phyloP scores from a whole-genome alignment of 2,113 vertebrate species.

The Aplodontia rufa region DNA sequence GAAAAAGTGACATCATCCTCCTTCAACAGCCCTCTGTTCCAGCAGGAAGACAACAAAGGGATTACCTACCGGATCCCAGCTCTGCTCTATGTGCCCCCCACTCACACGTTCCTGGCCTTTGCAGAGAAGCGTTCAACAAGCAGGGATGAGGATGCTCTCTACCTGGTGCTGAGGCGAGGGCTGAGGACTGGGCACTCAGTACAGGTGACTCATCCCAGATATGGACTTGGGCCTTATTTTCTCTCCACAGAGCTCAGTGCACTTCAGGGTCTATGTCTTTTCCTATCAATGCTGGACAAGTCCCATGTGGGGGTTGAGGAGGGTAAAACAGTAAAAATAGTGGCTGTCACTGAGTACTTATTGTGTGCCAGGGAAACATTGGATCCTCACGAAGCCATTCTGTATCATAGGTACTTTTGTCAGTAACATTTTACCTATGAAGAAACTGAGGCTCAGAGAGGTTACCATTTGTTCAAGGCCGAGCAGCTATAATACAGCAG shows the following conservation, averaged over 20 bases:
- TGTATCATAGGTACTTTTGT: neutral
- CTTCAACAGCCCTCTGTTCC: conserved; percentile 84
- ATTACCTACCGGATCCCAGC: conserved; percentile 93
- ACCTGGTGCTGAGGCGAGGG: conserved; percentile 91
- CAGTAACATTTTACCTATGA: neutral
- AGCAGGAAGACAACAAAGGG: conserved; percentile 78
- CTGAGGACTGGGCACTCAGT: conserved; percentile 79
- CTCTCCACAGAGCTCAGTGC: neutral
- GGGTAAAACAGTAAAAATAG: neutral
- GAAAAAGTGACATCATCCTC: neutral
- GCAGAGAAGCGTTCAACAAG: conserved; percentile 90
- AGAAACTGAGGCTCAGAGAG: conserved; percentile 28
- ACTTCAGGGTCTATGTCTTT: neutral
- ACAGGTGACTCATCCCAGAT: conserved; percentile 83
- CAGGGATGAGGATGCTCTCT: conserved; percentile 87
- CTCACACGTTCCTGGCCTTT: conserved; percentile 90
- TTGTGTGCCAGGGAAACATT: neutral
- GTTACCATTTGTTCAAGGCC: neutral
- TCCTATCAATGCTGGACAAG: neutral
- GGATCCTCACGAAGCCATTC: neutral
- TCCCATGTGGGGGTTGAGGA: neutral
- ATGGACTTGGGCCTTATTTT: neutral
- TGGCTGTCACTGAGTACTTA: neutral
- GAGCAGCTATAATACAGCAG: neutral
- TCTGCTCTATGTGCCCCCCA: conserved; percentile 87